Evolutionary conservation across 2,888 invertebrate species (phyloP), one percentile per base, ranked within the genome.

Genomic region (Salticus scenicus): DNA sequence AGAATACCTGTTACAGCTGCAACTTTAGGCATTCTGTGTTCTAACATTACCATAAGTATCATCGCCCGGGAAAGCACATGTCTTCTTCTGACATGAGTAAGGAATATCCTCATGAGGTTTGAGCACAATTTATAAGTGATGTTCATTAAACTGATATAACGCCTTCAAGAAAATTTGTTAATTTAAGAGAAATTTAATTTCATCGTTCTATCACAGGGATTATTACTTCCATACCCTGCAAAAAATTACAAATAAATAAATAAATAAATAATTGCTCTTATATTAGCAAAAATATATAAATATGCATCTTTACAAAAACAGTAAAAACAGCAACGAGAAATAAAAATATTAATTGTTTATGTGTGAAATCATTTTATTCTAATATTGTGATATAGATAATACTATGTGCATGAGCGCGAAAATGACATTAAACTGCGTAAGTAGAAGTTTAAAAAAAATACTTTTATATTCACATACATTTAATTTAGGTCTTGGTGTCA

Each of bases 171-270:
- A 57, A 57, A 57, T 24, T 57, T 57, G 24, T 12, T 7, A 24
- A 4, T 57, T 8, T 33, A 33, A 33, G 1, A 24, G 33, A 67
- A n/a, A 37, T 31, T 1, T 20, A 37, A 17, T 71, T 14, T 79
- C 79, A 79, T 33, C 72, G 64, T 47, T 79, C 79, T 47, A 79
- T 72, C 30, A 64, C 79, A 51, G 79, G 79, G 8, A 79, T 31
- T 31, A 79, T 79, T 24, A 79, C 79, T 66, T 79, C 79, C 64
- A 79, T 72, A 31, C 70, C 79, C 79, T 79, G 33, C 0, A 67
- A 77, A 27, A 14, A 27, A 41, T 33, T 2, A 33, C 47, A 4
- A 51, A 72, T 7, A n/a, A n/a, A n/a, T n/a, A n/a, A n/a, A n/a
- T n/a, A n/a, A n/a, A n/a, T n/a, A n/a, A n/a, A n/a, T n/a, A n/a